Conservation (phyloP, 2,113 vertebrate species). For the Pygoscelis antarcticus region DNA sequence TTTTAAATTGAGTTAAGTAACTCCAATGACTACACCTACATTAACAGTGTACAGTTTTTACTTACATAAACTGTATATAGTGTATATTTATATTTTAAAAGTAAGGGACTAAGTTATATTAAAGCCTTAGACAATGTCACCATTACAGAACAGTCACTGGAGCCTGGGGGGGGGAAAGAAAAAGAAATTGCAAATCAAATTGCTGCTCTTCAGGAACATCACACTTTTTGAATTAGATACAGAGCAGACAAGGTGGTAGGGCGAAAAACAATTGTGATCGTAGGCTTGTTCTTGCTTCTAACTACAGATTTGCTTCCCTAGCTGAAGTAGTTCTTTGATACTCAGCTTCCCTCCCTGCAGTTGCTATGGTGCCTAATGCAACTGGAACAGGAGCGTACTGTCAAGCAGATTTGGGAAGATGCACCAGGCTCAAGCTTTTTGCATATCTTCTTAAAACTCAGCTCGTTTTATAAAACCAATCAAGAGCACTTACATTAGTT, state of each 20-base stretch:
- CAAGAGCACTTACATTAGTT: background rate
- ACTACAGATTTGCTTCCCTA: background rate
- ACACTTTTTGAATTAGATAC: background rate
- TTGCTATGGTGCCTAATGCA: conserved; percentile 6
- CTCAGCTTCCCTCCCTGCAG: background rate
- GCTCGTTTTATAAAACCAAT: background rate
- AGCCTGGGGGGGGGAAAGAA: background rate
- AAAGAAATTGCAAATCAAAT: background rate
- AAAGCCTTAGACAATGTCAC: background rate
- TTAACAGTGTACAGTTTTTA: background rate
- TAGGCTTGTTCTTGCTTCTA: background rate
- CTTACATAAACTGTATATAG: background rate
- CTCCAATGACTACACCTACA: background rate
- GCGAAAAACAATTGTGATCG: background rate
- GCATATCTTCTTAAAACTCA: background rate
- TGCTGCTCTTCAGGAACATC: background rate
- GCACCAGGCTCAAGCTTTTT: background rate
- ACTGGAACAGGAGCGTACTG: background rate
- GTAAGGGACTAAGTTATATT: background rate
- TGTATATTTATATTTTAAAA: background rate
- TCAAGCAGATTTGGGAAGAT: background rate
- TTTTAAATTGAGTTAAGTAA: background rate
- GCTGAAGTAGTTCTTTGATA: conserved; percentile 18
- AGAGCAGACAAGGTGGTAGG: background rate
- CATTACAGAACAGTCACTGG: background rate